phyloP scores from a whole-genome alignment of 2,888 invertebrate species.

The Blomia tropicalis region DNA sequence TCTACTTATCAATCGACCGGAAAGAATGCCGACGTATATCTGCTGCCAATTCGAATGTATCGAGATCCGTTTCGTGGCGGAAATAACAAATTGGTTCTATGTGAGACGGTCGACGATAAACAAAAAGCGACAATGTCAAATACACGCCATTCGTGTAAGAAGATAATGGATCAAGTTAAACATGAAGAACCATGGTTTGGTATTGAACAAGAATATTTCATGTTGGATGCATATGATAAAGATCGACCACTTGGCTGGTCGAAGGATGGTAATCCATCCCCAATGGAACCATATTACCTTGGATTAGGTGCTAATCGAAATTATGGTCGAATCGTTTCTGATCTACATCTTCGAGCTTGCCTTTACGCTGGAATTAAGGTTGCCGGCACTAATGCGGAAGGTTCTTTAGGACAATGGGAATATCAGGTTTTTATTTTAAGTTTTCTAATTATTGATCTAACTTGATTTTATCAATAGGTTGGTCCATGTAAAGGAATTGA shows the following conservation, averaged over 20 bases:
- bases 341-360: constrained; percentile 86
- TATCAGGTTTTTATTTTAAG: constrained; percentile 45
- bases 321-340: constrained; percentile 85
- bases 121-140: constrained; percentile 54
- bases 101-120: constrained; percentile 54
- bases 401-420: constrained; percentile 75
- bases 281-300: constrained; percentile 94
- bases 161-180: constrained; percentile 38
- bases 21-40: constrained; percentile 55
- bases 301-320: constrained; percentile 91
- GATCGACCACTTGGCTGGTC: constrained; percentile 82
- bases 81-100: constrained; percentile 40
- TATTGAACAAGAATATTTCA: constrained; percentile 44
- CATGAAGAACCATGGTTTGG: constrained; percentile 41
- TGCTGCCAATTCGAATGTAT: constrained; percentile 40
- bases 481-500: constrained; percentile 73
- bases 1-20: constrained; percentile 65
- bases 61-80: constrained; percentile 41
- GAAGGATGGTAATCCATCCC: constrained; percentile 76
- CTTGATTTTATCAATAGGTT: constrained; percentile 38
- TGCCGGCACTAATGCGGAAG: constrained; percentile 88
- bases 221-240: constrained; percentile 55
- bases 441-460: constrained; percentile 33
- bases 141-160: constrained; percentile 37
- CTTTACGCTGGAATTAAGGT: constrained; percentile 84